Conservation (phyloP, 2,797 vertebrate species). For the Pipistrellus pygmaeus region DNA sequence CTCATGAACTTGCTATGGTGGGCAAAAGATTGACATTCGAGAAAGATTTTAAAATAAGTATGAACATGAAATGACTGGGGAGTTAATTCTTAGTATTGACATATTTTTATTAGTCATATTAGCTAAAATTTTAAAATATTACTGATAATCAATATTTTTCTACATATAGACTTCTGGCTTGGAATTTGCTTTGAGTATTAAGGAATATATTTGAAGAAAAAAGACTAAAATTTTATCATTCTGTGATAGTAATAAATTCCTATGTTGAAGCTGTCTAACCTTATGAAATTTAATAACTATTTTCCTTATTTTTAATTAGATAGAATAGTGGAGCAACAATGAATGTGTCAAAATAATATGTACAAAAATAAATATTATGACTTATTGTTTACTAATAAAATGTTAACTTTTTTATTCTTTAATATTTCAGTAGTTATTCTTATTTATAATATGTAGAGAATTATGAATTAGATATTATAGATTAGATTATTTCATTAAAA, state of each 20-base stretch:
- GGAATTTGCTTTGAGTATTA: conserved; percentile 18
- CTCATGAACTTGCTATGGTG: too few species aligned
- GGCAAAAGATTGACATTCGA: too few species aligned
- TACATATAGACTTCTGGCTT: not conserved
- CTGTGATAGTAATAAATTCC: not conserved
- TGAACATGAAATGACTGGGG: not conserved
- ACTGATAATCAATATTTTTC: not conserved
- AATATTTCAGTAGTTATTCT: not conserved
- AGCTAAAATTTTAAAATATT: conserved; percentile 23
- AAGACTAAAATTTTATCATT: not conserved
- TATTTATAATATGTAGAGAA: not conserved
- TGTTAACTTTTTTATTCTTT: conserved; percentile 26
- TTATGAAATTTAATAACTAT: not conserved
- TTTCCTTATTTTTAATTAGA: not conserved
- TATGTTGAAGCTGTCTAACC: not conserved
- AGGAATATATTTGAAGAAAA: not conserved
- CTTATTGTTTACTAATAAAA: not conserved
- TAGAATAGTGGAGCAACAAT: not conserved
- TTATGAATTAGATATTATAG: not conserved
- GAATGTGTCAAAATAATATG: not conserved
- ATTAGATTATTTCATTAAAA: not conserved
- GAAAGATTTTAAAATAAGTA: not conserved
- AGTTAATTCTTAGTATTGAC: not conserved
- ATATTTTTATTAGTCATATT: conserved; percentile 4
- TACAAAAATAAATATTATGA: not conserved